A percentile compares a stretch with the other conserved stretches of the same genome.
These are phyloP conservation scores for Botrylloides violaceus DNA, from an alignment of 23 tunicate genomes.

Conservation along the genomic window DNA sequence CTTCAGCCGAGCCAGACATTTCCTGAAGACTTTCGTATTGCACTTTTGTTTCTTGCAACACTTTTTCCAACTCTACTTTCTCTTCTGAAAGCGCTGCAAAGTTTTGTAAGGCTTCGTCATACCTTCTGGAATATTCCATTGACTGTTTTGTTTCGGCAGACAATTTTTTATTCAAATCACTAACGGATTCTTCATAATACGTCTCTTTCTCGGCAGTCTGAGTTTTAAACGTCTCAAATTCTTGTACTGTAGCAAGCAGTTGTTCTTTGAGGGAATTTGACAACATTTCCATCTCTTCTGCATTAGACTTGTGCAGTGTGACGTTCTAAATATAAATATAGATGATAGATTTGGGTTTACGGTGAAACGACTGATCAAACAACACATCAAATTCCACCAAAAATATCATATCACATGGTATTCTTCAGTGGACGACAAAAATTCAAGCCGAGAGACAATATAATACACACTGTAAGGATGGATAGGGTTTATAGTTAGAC, in stretches of 20 bases:
- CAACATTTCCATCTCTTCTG: slow-evolving; percentile 40
- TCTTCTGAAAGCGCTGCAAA: not conserved
- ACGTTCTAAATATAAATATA: slow-evolving; percentile 54
- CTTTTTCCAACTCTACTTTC: not conserved
- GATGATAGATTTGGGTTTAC: not conserved
- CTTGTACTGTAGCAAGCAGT: slow-evolving; percentile 12
- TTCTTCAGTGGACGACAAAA: not conserved
- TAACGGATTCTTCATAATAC: not conserved
- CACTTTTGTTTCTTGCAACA: not conserved
- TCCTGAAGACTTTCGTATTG: not conserved
- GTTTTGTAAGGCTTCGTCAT: not conserved
- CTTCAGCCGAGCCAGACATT: not conserved
- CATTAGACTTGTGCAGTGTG: slow-evolving; percentile 8
- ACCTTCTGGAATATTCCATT: not conserved
- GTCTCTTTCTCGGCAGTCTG: slow-evolving; percentile 5
- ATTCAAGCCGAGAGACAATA: too few relatives aligned
- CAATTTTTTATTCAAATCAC: not conserved
- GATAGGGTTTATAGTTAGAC: too few relatives aligned
- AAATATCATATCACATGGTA: too few relatives aligned
- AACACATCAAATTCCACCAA: not conserved
- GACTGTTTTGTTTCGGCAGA: not conserved
- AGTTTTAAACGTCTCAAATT: not conserved
- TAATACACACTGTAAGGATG: too few relatives aligned
- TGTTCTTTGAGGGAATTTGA: slow-evolving; percentile 49
- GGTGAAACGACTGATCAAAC: not conserved